A percentile compares a stretch with the other conserved stretches of the same genome.
Evolutionary conservation across 2,888 invertebrate genomes (phyloP).

Genomic region (Theretra japonica): DNA sequence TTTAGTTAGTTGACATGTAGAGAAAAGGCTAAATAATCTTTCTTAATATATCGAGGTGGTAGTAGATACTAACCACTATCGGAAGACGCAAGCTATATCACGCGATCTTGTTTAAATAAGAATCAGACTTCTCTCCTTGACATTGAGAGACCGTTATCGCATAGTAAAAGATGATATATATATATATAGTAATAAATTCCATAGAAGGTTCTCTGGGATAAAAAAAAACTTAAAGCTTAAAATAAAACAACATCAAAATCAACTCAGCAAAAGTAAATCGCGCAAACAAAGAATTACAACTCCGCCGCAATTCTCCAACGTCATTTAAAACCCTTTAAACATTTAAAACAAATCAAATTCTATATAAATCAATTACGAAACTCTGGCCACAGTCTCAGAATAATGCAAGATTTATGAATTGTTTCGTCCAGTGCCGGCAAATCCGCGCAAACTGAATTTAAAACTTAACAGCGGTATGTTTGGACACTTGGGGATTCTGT

Average conservation of each 20-base stretch:
- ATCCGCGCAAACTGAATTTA: constrained; percentile 22
- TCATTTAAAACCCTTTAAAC: constrained; percentile 15
- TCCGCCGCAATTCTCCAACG: background rate
- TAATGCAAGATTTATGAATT: constrained; percentile 20
- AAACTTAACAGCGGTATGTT: constrained; percentile 17
- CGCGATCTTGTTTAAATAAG: no score
- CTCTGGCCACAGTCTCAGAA: background rate
- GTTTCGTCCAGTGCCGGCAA: constrained; percentile 11
- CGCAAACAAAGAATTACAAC: background rate
- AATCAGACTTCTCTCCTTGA: no score
- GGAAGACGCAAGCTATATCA: no score
- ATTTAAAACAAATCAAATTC: constrained; percentile 13
- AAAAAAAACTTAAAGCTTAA: background rate
- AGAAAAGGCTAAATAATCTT: no score
- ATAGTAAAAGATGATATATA: no score
- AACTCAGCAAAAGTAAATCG: background rate
- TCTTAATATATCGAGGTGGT: no score
- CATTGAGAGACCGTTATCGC: no score
- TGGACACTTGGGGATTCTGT: constrained; percentile 17
- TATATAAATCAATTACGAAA: constrained; percentile 17
- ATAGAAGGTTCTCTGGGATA: no score
- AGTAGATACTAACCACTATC: no score
- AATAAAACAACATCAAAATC: background rate
- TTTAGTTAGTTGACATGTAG: no score
- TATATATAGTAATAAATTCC: no score